Evolutionary conservation across 2,113 vertebrate genomes (phyloP).

Genomic region (Butorides virescens): DNA sequence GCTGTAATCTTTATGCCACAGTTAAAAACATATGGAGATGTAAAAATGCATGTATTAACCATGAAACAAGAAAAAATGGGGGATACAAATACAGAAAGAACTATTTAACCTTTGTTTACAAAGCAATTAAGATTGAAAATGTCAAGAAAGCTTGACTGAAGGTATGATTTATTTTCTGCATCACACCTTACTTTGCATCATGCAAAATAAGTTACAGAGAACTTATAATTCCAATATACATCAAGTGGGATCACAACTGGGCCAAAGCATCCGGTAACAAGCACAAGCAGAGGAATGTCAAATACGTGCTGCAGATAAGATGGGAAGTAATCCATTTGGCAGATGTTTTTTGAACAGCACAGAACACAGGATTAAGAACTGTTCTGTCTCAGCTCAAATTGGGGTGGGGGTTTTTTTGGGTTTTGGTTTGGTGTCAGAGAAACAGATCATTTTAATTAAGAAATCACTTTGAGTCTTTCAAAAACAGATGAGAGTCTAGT

Average conservation of each 20-base stretch:
- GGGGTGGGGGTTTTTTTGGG: neutral
- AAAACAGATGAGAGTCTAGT: neutral
- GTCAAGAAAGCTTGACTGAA: neutral
- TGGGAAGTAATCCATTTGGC: neutral
- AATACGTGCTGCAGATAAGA: conserved; percentile 37
- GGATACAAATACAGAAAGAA: neutral
- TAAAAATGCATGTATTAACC: neutral
- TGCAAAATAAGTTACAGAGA: conserved; percentile 5
- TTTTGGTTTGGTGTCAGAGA: neutral
- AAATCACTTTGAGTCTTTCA: neutral
- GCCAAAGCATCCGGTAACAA: neutral
- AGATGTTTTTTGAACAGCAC: neutral
- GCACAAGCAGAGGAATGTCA: conserved; percentile 23
- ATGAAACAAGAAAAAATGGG: neutral
- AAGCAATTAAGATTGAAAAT: neutral
- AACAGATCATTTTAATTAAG: conserved; percentile 3
- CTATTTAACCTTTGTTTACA: neutral
- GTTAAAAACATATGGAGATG: neutral
- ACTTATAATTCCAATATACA: neutral
- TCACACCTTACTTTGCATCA: neutral
- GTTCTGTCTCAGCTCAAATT: neutral
- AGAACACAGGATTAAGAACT: neutral
- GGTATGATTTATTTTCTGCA: conserved; percentile 19
- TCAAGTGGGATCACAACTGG: neutral
- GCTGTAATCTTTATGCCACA: neutral